phyloP scores from a whole-genome alignment of 2,113 vertebrate genomes.

The Crotalus helleri region DNA sequence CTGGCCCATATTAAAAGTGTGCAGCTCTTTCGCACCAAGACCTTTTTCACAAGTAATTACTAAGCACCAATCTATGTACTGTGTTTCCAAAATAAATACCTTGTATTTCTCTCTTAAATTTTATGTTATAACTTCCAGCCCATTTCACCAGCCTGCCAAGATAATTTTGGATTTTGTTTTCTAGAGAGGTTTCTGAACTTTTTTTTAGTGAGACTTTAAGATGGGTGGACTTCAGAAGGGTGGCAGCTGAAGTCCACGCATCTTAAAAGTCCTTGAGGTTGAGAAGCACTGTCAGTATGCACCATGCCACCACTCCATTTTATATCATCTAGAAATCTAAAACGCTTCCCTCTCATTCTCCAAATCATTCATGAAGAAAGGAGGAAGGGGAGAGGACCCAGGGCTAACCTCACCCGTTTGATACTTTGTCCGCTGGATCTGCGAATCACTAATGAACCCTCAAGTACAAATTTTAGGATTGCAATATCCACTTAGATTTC shows the following conservation, averaged over 20 bases:
- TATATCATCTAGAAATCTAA: not conserved
- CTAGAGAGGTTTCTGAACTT: not conserved
- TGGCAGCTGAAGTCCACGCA: not conserved
- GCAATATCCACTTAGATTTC: not conserved
- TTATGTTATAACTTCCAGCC: not conserved
- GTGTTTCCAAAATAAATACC: not conserved
- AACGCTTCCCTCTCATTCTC: not conserved
- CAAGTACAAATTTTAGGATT: not conserved
- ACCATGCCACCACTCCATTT: not conserved
- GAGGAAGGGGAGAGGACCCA: not conserved
- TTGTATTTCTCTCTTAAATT: not conserved
- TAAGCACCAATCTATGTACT: not conserved
- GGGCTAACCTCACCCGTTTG: not conserved
- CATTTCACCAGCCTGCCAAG: not conserved
- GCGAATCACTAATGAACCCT: not conserved
- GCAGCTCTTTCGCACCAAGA: not conserved
- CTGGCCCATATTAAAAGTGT: too few relatives aligned
- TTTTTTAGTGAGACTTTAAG: not conserved
- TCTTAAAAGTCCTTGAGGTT: not conserved
- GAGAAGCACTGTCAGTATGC: not conserved
- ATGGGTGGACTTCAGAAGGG: not conserved
- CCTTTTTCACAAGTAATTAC: not conserved
- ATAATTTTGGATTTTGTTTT: not conserved
- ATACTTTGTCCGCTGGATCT: not conserved
- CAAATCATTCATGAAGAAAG: not conserved